Percentiles rank a stretch among this genome's conserved stretches.
Conservation (phyloP, 2,888 invertebrate species). For the Tholera decimalis region DNA sequence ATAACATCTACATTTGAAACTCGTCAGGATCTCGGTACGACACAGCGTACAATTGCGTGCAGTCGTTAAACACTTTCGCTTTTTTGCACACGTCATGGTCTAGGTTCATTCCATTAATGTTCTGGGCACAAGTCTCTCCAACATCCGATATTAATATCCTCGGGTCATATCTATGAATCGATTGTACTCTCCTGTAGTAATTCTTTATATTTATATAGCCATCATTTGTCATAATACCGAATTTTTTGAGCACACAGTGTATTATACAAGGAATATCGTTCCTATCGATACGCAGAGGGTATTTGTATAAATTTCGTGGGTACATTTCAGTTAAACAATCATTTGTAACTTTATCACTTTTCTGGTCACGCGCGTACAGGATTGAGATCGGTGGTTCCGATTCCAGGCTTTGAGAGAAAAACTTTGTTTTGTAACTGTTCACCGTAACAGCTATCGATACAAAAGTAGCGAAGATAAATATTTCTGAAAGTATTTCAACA, state of each 20-base stretch:
- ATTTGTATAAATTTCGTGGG: slow-evolving; percentile 84
- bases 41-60: slow-evolving; percentile 86
- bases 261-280: slow-evolving; percentile 88
- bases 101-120: slow-evolving; percentile 86
- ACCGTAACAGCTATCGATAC: slow-evolving; percentile 73
- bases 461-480: slow-evolving; percentile 71
- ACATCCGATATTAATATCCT: slow-evolving; percentile 88
- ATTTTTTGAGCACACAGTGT: slow-evolving; percentile 87
- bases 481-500: slow-evolving; percentile 79
- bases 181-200: slow-evolving; percentile 85
- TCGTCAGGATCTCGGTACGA: slow-evolving; percentile 80
- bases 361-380: slow-evolving; percentile 84
- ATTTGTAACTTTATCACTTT: slow-evolving; percentile 82
- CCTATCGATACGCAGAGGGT: slow-evolving; percentile 83
- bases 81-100: slow-evolving; percentile 88
- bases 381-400: slow-evolving; percentile 84
- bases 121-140: slow-evolving; percentile 86
- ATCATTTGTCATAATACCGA: slow-evolving; percentile 87
- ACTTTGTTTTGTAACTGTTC: slow-evolving; percentile 76
- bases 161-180: slow-evolving; percentile 87
- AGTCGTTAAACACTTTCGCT: slow-evolving; percentile 88
- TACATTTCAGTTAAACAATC: slow-evolving; percentile 87
- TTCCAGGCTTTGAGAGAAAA: slow-evolving; percentile 82
- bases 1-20: slow-evolving; percentile 33
- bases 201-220: slow-evolving; percentile 85